Percentiles rank a stretch among this genome's conserved stretches.
These are phyloP conservation scores for Capreolus pygargus DNA, from an alignment of 2,113 vertebrate genomes.

Conservation along the genomic window DNA sequence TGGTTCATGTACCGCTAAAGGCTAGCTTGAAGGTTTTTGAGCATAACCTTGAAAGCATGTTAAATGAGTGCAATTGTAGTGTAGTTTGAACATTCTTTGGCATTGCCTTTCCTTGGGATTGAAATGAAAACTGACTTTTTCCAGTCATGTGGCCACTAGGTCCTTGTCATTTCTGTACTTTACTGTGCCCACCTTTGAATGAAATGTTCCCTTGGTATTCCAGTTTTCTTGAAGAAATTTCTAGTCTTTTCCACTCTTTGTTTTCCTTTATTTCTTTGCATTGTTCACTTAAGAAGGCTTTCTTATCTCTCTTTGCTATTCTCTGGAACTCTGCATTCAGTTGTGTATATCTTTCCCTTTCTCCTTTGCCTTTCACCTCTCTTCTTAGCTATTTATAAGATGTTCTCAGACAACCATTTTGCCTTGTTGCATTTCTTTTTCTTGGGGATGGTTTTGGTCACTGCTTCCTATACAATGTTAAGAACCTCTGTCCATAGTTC, in stretches of 20 bases:
- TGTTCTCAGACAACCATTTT: background rate
- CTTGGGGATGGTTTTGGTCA: background rate
- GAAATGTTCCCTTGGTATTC: background rate
- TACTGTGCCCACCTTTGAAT: background rate
- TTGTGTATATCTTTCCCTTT: background rate
- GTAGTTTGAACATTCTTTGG: background rate
- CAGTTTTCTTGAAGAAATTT: background rate
- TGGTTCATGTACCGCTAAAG: background rate
- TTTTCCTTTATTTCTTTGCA: background rate
- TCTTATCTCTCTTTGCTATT: background rate
- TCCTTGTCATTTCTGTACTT: background rate
- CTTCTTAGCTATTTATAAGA: background rate
- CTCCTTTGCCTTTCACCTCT: background rate
- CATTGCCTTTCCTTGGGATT: background rate
- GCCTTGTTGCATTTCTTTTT: background rate
- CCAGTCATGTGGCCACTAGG: background rate
- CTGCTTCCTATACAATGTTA: background rate
- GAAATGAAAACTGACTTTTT: background rate
- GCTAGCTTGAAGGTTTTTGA: background rate
- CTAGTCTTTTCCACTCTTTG: background rate
- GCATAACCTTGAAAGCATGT: background rate
- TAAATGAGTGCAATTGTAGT: background rate
- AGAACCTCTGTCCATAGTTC: background rate
- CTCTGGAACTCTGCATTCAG: background rate
- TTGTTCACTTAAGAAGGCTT: background rate